phyloP scores from a whole-genome alignment of 2,797 vertebrate genomes.

The Danio choprae region DNA sequence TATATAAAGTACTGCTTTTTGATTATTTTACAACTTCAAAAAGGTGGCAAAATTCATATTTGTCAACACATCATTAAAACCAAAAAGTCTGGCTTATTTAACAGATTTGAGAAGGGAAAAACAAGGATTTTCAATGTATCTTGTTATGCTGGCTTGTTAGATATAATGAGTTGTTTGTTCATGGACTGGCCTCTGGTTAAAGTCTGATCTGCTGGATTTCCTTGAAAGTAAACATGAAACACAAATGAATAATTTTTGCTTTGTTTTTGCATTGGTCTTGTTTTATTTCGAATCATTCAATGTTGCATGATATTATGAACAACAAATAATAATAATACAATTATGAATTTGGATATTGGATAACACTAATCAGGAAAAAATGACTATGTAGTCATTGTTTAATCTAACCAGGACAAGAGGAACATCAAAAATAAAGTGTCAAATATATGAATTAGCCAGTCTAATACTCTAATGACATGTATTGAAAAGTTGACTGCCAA shows the following conservation, averaged over 20 bases:
- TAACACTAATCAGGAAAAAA: too few species aligned
- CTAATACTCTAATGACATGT: too few species aligned
- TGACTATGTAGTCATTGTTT: background rate
- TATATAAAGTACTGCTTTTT: background rate
- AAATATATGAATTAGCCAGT: too few species aligned
- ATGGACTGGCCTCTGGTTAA: conserved; percentile 20
- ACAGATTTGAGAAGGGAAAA: background rate
- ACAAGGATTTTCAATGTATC: background rate
- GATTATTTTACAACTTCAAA: background rate
- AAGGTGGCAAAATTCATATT: conserved; percentile 1
- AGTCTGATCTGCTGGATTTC: conserved; percentile 14
- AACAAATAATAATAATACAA: background rate
- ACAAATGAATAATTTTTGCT: background rate
- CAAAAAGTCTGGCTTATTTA: conserved; percentile 16
- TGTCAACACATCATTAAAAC: conserved; percentile 29
- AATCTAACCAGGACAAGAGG: background rate
- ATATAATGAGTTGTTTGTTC: conserved; percentile 49
- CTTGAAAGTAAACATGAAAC: background rate
- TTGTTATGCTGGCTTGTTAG: conserved; percentile 31
- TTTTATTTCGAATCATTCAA: background rate
- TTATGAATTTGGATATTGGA: too few species aligned
- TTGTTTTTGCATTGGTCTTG: background rate
- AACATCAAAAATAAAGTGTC: too few species aligned
- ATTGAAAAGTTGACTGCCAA: too few species aligned
- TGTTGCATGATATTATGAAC: background rate